Evolutionary conservation across 2,113 vertebrate genomes (phyloP), one percentile per base, ranked within the genome.

Genomic region (Equus quagga): DNA sequence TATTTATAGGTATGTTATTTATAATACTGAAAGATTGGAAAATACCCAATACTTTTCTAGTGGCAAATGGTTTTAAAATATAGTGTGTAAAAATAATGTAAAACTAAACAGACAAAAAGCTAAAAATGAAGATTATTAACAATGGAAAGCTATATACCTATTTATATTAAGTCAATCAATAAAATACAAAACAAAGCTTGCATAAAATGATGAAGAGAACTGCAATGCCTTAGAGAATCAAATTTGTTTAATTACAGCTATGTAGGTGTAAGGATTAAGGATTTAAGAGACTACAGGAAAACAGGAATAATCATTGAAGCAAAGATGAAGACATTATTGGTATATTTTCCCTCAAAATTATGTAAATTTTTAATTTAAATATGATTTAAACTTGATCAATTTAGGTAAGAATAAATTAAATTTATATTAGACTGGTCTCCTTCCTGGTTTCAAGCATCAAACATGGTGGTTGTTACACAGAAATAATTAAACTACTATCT

Each of bases 31-130:
- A 95, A 70, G 9, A 44, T 0, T 91, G 12, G n/a, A 79, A 82
- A 90, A 85, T 81, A 83, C 6, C n/a, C 36, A 89, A 69, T 51
- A 88, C 7, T 9, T 33, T 83, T 84, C 13, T 60, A 95, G 56
- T 69, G 49, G 18, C 18, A 96, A 93, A 97, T 58, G 31, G 36
- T 54, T 97, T 97, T 73, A 89, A 88, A 88, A 96, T 69, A 3
- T 78, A 62, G 15, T 36, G 3, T 87, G 21, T 41, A 96, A 92
- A 80, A 4, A 49, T 21, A 85, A 96, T 31, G 14, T 70, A 92
- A 95, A 91, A 33, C 28, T 87, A 95, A 94, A 84, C 1, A 84
- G 15, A 86, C 36, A 23, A 96, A 92, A 94, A 58, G 19, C 26
- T 96, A 62, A 95, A 90, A 84, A 51, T 79, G 13, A 89, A 76